A percentile compares a stretch with the other conserved stretches of the same genome.
phyloP scores from a whole-genome alignment of 2,113 vertebrate genomes.

The Myanophis thanlyinensis region DNA sequence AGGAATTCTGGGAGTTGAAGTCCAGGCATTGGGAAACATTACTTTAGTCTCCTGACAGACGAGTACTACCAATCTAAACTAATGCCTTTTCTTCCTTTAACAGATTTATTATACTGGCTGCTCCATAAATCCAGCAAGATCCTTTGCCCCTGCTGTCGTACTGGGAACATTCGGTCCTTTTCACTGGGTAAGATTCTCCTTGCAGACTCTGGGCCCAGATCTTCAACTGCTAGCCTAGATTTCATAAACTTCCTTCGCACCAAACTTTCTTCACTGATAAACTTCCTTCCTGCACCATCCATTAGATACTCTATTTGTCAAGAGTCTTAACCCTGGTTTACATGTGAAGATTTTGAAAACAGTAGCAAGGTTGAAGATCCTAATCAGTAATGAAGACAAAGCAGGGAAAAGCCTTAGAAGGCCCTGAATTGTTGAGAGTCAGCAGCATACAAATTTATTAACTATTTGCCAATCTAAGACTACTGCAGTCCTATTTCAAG shows the following conservation, averaged over 20 bases:
- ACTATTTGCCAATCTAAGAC: neutral
- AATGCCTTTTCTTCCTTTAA: neutral
- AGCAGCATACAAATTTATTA: neutral
- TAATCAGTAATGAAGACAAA: neutral
- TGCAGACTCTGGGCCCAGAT: neutral
- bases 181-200: conserved; percentile 64
- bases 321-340: neutral
- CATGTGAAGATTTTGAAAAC: neutral
- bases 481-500: neutral
- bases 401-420: neutral
- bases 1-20: neutral
- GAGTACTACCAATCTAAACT: neutral
- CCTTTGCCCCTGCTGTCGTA: conserved; percentile 64
- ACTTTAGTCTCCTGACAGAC: neutral
- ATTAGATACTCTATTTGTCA: neutral
- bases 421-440: neutral
- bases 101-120: conserved; percentile 72
- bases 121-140: conserved; percentile 72
- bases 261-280: neutral
- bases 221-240: neutral
- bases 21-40: neutral
- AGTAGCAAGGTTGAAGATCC: neutral
- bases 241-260: neutral
- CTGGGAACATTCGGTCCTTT: conserved; percentile 51
- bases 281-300: neutral